phyloP scores from a whole-genome alignment of 2,797 vertebrate genomes.

The Syngnathus acus region DNA sequence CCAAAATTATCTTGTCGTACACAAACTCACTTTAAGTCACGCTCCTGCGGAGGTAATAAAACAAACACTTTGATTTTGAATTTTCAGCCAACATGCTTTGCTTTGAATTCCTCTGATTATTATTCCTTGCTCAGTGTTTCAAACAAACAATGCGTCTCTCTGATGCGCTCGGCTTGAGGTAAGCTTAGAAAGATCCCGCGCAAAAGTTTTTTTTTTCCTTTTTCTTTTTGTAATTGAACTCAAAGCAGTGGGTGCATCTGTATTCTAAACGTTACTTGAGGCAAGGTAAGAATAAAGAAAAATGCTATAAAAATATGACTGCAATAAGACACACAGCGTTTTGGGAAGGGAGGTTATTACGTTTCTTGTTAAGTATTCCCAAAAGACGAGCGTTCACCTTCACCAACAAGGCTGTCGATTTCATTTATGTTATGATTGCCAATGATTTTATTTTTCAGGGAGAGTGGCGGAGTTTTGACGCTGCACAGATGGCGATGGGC shows the following conservation, averaged over 20 bases:
- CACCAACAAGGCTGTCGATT: slow-evolving; percentile 2
- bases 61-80: background rate
- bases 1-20: no score
- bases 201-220: background rate
- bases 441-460: background rate
- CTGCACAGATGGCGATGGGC: slow-evolving; percentile 45
- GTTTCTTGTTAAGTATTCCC: background rate
- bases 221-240: background rate
- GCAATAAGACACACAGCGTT: background rate
- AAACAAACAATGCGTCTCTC: background rate
- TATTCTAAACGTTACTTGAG: background rate
- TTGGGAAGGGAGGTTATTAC: background rate
- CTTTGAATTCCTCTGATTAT: background rate
- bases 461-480: slow-evolving; percentile 13
- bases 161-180: background rate
- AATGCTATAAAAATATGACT: background rate
- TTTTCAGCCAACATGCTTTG: background rate
- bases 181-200: background rate
- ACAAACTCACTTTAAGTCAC: no score
- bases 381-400: background rate
- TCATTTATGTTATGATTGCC: slow-evolving; percentile 1
- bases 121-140: background rate
- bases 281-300: background rate
- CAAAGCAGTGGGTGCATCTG: background rate
- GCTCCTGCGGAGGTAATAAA: no score